Conservation (phyloP, 53 echinoderm and acorn worm species). For the Glandiceps talaboti region DNA sequence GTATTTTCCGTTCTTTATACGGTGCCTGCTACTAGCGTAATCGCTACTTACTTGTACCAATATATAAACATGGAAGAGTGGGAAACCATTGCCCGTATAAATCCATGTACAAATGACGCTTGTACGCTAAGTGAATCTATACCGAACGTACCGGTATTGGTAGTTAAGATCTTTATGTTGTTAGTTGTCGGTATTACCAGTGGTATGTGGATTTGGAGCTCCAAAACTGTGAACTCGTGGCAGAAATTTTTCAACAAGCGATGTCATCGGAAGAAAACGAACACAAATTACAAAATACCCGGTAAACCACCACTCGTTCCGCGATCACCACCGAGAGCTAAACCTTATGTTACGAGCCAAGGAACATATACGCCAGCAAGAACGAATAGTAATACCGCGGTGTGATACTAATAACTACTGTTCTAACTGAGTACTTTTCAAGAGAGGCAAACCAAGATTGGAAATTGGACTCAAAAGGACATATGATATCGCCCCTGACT, state of each 20-base stretch:
- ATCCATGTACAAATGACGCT: conserved; percentile 42
- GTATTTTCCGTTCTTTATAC: conserved; percentile 94
- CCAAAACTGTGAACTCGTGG: conserved; percentile 95
- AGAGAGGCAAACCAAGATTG: no score
- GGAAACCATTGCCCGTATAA: conserved; percentile 34
- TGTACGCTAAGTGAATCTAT: conserved; percentile 59
- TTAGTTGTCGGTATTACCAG: conserved; percentile 93
- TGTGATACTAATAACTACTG: no score
- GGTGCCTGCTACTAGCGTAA: conserved; percentile 89
- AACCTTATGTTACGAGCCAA: neutral
- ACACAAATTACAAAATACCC: neutral
- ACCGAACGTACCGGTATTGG: conserved; percentile 69
- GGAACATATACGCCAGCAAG: conserved; percentile 7
- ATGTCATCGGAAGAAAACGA: neutral
- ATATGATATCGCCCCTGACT: no score
- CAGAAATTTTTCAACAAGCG: conserved; percentile 43
- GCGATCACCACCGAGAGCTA: neutral
- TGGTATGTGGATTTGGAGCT: conserved; percentile 99
- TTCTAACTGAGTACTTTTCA: no score
- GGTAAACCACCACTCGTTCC: conserved; percentile 2
- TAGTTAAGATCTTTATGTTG: conserved; percentile 85
- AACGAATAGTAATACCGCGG: conserved; percentile 1
- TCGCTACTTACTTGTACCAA: conserved; percentile 90
- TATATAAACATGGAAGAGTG: conserved; percentile 58
- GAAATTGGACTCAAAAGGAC: no score